phyloP scores from a whole-genome alignment of 1,140 invertebrate species.

The Holotrichia oblita region DNA sequence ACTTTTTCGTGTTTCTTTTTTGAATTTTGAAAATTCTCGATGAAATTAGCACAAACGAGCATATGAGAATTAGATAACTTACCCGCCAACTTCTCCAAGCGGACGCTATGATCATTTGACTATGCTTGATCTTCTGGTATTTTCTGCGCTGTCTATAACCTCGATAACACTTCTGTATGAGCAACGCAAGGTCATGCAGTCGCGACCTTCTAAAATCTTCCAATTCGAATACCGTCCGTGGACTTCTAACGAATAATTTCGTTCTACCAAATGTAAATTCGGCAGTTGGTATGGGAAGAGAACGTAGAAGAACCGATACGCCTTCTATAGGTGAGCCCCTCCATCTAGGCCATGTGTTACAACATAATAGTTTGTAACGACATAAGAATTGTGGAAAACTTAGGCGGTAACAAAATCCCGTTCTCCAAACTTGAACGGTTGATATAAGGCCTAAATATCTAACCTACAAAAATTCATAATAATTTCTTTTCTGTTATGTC shows the following conservation, averaged over 20 bases:
- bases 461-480: constrained; percentile 50
- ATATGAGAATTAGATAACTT: constrained; percentile 53
- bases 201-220: constrained; percentile 80
- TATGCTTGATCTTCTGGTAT: constrained; percentile 68
- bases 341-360: constrained; percentile 79
- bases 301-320: constrained; percentile 71
- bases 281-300: constrained; percentile 75
- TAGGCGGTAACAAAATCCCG: constrained; percentile 74
- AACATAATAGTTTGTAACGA: constrained; percentile 79
- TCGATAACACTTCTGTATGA: constrained; percentile 83
- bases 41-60: no score
- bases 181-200: constrained; percentile 77
- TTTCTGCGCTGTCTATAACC: constrained; percentile 70
- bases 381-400: constrained; percentile 72
- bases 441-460: constrained; percentile 69
- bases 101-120: constrained; percentile 77
- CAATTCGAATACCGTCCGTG: constrained; percentile 80
- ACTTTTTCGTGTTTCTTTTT: not conserved
- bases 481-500: not conserved
- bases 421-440: constrained; percentile 71
- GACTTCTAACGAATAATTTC: constrained; percentile 80
- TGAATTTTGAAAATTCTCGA: not conserved
- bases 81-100: constrained; percentile 81
- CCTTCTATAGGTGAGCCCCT: constrained; percentile 67
- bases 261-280: constrained; percentile 81